Percentiles rank a stretch among this genome's conserved stretches.
These are phyloP conservation scores for Eupsittula cactorum DNA, from an alignment of 2,113 vertebrate genomes.

Conservation along the genomic window DNA sequence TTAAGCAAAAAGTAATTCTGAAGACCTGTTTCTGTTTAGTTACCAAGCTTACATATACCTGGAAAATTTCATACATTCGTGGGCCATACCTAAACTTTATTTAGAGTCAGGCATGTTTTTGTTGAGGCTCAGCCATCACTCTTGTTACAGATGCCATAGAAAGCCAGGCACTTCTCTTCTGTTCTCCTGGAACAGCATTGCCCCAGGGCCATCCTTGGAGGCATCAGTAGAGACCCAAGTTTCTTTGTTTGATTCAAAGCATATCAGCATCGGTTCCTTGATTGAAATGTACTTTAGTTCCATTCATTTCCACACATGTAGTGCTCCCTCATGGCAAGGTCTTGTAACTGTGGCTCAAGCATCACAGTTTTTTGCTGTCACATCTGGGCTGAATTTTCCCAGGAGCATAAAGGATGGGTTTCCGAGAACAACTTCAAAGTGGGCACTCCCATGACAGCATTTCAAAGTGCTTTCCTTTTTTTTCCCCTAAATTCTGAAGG, in stretches of 20 bases:
- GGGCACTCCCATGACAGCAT: slow-evolving; percentile 11
- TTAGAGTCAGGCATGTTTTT: background rate
- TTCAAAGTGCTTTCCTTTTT: slow-evolving; percentile 14
- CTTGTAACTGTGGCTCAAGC: slow-evolving; percentile 17
- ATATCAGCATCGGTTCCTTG: slow-evolving; percentile 34
- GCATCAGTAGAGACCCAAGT: slow-evolving; percentile 33
- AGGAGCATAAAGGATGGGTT: slow-evolving; percentile 23
- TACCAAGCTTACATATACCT: background rate
- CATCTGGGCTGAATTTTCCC: slow-evolving; percentile 35
- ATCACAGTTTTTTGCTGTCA: slow-evolving; percentile 37
- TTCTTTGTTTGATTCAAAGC: slow-evolving; percentile 52
- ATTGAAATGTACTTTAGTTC: slow-evolving; percentile 50
- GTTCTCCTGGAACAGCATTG: slow-evolving; percentile 33
- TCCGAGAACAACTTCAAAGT: slow-evolving; percentile 46
- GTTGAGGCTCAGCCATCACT: background rate
- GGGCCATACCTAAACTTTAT: slow-evolving; percentile 6
- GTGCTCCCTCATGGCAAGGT: slow-evolving; percentile 39
- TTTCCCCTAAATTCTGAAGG: background rate
- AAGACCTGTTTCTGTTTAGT: background rate
- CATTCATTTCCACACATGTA: slow-evolving; percentile 26
- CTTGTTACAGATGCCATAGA: slow-evolving; percentile 4
- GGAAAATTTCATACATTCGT: background rate
- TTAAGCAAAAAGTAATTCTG: background rate
- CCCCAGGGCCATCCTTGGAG: slow-evolving; percentile 47
- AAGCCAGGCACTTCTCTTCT: background rate